These are phyloP conservation scores for Cyrtonyx montezumae DNA, from an alignment of 2,113 vertebrate genomes.

Conservation along the genomic window DNA sequence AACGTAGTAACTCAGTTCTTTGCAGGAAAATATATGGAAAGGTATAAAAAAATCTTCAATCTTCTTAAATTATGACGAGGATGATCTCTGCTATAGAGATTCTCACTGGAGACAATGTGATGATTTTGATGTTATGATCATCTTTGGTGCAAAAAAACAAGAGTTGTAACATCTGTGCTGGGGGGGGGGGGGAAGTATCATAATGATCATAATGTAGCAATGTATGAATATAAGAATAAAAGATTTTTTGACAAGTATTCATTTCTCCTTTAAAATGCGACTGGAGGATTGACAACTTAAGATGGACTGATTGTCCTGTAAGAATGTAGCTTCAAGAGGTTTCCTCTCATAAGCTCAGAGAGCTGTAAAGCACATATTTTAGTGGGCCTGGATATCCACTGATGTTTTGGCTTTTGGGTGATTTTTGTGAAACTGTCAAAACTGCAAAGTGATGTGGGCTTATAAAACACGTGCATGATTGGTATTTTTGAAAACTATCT, in stretches of 20 bases:
- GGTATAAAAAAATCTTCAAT: not conserved
- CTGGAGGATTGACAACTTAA: not conserved
- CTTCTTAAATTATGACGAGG: not conserved
- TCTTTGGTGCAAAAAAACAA: not conserved
- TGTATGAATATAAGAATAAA: not conserved
- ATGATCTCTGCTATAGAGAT: not conserved
- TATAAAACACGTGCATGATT: not conserved
- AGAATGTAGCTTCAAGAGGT: not conserved
- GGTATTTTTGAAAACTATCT: constrained; percentile 10
- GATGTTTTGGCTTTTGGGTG: not conserved
- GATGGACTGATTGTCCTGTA: not conserved
- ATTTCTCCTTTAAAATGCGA: not conserved
- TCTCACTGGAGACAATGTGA: not conserved
- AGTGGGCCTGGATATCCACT: not conserved
- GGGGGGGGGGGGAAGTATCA: not conserved
- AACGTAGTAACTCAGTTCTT: not conserved
- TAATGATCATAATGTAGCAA: not conserved
- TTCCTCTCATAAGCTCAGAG: not conserved
- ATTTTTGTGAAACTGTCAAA: constrained; percentile 10
- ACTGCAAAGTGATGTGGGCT: not conserved
- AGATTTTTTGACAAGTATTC: not conserved
- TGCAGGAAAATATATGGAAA: not conserved
- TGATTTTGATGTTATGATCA: not conserved
- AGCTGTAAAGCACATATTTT: not conserved
- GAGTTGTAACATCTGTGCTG: not conserved